phyloP scores from a whole-genome alignment of 2,113 vertebrate species.

The Scortum barcoo region DNA sequence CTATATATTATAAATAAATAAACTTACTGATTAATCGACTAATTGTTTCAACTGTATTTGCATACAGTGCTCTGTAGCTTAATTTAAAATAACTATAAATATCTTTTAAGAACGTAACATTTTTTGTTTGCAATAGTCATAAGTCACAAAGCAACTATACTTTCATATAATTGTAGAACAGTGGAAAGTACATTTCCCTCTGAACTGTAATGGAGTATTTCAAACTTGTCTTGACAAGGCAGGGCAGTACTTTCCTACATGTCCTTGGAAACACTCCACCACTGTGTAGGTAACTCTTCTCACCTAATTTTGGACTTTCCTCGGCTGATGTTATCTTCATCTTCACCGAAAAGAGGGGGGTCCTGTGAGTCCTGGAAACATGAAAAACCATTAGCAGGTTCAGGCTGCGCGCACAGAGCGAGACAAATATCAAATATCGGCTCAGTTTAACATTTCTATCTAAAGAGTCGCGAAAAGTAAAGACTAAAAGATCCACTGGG shows the following conservation, averaged over 20 bases:
- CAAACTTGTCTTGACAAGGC: too few relatives aligned
- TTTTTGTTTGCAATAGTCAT: too few relatives aligned
- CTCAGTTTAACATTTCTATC: background rate
- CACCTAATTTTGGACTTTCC: conserved; percentile 89
- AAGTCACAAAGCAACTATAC: too few relatives aligned
- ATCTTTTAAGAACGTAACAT: too few relatives aligned
- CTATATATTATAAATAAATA: too few relatives aligned
- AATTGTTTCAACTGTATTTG: too few relatives aligned
- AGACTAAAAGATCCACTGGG: background rate
- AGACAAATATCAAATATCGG: background rate
- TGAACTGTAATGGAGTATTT: too few relatives aligned
- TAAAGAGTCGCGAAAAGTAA: background rate
- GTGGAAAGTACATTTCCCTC: too few relatives aligned
- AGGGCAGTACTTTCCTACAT: too few relatives aligned
- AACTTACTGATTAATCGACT: too few relatives aligned
- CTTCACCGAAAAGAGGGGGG: conserved; percentile 93
- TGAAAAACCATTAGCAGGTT: background rate
- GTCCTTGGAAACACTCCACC: background rate
- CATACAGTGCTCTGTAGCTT: too few relatives aligned
- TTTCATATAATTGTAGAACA: background rate
- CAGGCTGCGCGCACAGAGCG: background rate
- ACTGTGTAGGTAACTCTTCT: conserved; percentile 1
- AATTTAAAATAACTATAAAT: too few relatives aligned
- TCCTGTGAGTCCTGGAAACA: conserved; percentile 87
- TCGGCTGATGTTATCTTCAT: conserved; percentile 82